These are phyloP conservation scores for Sympetrum striolatum DNA, from an alignment of 2,888 invertebrate genomes.

Conservation along the genomic window DNA sequence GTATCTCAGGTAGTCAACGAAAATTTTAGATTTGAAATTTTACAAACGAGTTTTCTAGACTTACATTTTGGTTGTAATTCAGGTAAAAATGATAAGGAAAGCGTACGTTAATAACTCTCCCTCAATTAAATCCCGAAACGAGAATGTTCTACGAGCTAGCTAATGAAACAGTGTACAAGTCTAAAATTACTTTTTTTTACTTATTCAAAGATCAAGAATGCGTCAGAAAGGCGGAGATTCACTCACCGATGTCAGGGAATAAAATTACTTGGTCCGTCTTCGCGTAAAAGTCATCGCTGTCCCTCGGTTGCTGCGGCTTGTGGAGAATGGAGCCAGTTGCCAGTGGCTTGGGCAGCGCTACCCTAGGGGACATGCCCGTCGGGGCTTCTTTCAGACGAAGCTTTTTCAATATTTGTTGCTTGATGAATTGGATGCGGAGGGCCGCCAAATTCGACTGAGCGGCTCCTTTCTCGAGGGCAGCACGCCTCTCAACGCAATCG, in stretches of 20 bases:
- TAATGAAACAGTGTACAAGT: too few relatives aligned
- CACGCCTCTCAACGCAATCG: constrained; percentile 44
- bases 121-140: too few relatives aligned
- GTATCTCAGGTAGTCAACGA: too few relatives aligned
- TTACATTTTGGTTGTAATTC: too few relatives aligned
- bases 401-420: constrained; percentile 84
- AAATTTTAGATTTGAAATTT: too few relatives aligned
- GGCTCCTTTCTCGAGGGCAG: constrained; percentile 14
- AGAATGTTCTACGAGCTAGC: too few relatives aligned
- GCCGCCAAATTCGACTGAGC: constrained; percentile 63
- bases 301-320: constrained; percentile 64
- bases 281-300: constrained; percentile 80
- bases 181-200: too few relatives aligned
- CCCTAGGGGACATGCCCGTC: constrained; percentile 65
- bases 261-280: constrained; percentile 84
- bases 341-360: constrained; percentile 76
- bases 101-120: too few relatives aligned
- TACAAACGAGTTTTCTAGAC: too few relatives aligned
- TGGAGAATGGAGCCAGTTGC: constrained; percentile 74
- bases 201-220: too few relatives aligned
- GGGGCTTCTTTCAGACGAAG: constrained; percentile 78
- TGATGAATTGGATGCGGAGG: constrained; percentile 79
- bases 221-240: too few relatives aligned
- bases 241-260: constrained; percentile 78
- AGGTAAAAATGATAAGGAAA: too few relatives aligned